phyloP scores from a whole-genome alignment of 2,888 invertebrate genomes.

The Melanchra persicariae region DNA sequence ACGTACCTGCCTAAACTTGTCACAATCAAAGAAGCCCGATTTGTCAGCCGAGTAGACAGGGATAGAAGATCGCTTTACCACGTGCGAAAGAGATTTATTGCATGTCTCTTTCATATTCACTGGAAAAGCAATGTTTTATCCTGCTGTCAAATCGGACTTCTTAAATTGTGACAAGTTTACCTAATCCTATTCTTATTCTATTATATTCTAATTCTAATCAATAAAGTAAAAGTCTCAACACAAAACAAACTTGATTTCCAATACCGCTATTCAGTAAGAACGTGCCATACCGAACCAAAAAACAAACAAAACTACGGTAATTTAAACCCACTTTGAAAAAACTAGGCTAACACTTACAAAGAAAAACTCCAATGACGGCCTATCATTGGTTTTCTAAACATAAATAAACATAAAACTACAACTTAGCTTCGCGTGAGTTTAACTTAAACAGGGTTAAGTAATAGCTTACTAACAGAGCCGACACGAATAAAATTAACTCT shows the following conservation, averaged over 20 bases:
- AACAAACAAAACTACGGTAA: conserved; percentile 36
- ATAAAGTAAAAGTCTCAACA: conserved; percentile 8
- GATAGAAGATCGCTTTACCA: too few species aligned
- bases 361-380: conserved; percentile 50
- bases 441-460: conserved; percentile 69
- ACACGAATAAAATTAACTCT: conserved; percentile 72
- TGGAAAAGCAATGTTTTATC: too few species aligned
- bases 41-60: too few species aligned
- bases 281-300: conserved; percentile 38
- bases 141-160: too few species aligned
- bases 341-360: conserved; percentile 53
- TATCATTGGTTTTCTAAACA: conserved; percentile 53
- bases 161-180: too few species aligned
- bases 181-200: too few species aligned
- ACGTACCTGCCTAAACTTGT: too few species aligned
- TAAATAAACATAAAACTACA: conserved; percentile 57
- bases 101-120: too few species aligned
- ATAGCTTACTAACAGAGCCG: conserved; percentile 70
- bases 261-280: conserved; percentile 33
- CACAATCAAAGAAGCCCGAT: too few species aligned
- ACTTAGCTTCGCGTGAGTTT: conserved; percentile 68
- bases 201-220: not conserved
- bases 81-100: too few species aligned
- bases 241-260: conserved; percentile 20
- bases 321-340: conserved; percentile 44